These are phyloP conservation scores for Sphenopsis melanotis DNA, from an alignment of 2,797 vertebrate species.

Conservation along the genomic window DNA sequence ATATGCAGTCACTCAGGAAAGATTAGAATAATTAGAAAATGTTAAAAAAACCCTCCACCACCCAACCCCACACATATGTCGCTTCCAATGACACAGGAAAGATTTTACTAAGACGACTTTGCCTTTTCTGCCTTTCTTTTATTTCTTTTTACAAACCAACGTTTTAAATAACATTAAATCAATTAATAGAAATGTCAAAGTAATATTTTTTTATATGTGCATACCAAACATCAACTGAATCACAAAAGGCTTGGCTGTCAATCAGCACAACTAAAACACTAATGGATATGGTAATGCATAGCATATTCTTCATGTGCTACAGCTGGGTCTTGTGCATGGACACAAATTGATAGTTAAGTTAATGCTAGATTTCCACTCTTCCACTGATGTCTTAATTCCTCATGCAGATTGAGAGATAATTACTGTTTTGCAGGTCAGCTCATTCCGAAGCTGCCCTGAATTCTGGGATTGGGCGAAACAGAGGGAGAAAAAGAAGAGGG, in stretches of 20 bases:
- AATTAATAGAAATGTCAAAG: slow-evolving; percentile 47
- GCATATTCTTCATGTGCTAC: slow-evolving; percentile 10
- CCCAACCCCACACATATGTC: background rate
- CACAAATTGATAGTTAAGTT: slow-evolving; percentile 38
- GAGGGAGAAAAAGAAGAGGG: background rate
- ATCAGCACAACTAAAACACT: slow-evolving; percentile 8
- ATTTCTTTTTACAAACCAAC: background rate
- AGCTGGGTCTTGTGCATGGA: slow-evolving; percentile 1
- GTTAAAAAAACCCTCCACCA: background rate
- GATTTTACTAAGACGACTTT: background rate
- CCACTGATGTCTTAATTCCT: slow-evolving; percentile 50
- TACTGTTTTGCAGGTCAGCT: slow-evolving; percentile 2
- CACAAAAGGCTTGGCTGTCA: slow-evolving; percentile 42
- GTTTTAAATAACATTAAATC: slow-evolving; percentile 29
- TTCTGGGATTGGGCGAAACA: background rate
- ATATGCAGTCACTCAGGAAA: background rate
- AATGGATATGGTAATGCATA: slow-evolving; percentile 1
- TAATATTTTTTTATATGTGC: slow-evolving; percentile 15
- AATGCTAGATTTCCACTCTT: slow-evolving; percentile 11
- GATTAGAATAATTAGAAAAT: background rate
- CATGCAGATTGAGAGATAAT: slow-evolving; percentile 39
- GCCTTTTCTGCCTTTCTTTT: background rate
- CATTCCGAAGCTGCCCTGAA: slow-evolving; percentile 19
- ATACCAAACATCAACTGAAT: background rate
- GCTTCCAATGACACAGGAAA: background rate